These are phyloP conservation scores for Oscheius onirici DNA, from an alignment of 2,888 invertebrate species.

Conservation along the genomic window DNA sequence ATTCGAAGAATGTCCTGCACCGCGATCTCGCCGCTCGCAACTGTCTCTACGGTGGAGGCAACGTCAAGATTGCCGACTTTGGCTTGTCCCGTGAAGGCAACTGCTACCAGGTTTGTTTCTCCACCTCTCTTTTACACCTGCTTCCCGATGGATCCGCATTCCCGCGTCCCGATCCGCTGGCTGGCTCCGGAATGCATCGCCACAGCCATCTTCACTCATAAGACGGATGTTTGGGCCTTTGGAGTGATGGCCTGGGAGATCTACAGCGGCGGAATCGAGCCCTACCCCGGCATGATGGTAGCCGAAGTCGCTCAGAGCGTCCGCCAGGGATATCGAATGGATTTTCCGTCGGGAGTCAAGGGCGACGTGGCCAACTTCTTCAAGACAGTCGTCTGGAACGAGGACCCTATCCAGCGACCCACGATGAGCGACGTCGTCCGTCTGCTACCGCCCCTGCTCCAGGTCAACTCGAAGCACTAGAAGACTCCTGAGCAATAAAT, in stretches of 20 bases:
- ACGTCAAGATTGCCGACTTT: constrained; percentile 55
- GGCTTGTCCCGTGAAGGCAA: constrained; percentile 48
- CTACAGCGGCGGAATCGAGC: constrained; percentile 52
- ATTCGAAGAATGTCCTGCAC: constrained; percentile 32
- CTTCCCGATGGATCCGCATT: constrained; percentile 16
- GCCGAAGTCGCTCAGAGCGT: background rate
- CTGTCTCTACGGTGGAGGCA: constrained; percentile 41
- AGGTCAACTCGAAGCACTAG: no score
- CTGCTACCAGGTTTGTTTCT: constrained; percentile 29
- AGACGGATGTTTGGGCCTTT: constrained; percentile 51
- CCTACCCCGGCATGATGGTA: constrained; percentile 58
- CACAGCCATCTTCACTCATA: constrained; percentile 43
- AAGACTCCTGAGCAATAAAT: no score
- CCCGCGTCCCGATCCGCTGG: constrained; percentile 52
- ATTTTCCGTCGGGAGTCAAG: background rate
- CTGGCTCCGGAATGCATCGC: constrained; percentile 53
- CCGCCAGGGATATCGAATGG: constrained; percentile 3
- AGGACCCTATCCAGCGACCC: constrained; percentile 12
- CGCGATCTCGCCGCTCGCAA: constrained; percentile 50
- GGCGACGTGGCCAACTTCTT: constrained; percentile 1
- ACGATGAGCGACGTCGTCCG: constrained; percentile 17
- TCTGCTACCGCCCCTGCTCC: no score
- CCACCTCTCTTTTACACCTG: no score
- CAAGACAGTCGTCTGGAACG: constrained; percentile 4
- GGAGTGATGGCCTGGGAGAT: constrained; percentile 59